Evolutionary conservation across 2,888 invertebrate genomes (phyloP).

Genomic region (Tromatobia lineatoria): DNA sequence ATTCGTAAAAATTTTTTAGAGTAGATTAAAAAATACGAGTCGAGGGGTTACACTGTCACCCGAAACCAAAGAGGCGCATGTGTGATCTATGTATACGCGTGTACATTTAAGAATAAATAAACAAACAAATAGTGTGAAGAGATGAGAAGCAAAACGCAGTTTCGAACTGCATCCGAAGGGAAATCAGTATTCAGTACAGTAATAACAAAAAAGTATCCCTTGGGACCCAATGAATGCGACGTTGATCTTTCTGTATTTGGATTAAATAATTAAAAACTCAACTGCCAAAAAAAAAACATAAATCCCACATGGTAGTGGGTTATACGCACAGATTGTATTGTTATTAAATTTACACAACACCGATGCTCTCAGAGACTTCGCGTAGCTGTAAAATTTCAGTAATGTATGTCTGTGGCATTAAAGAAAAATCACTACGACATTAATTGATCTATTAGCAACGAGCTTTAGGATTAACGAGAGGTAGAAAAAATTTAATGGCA

Average conservation of each 20-base stretch:
- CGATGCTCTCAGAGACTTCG: conserved; percentile 43
- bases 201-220: conserved; percentile 39
- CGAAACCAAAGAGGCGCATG: conserved; percentile 75
- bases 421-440: conserved; percentile 53
- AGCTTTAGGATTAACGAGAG: conserved; percentile 38
- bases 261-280: conserved; percentile 47
- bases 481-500: conserved; percentile 38
- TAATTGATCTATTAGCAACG: conserved; percentile 41
- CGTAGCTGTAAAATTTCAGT: conserved; percentile 60
- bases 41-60: conserved; percentile 45
- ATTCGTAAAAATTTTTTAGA: conserved; percentile 16
- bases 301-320: conserved; percentile 72
- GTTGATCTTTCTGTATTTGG: conserved; percentile 45
- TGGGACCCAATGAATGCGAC: conserved; percentile 29
- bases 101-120: conserved; percentile 51
- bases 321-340: conserved; percentile 78
- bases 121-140: conserved; percentile 21
- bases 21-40: conserved; percentile 29
- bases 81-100: conserved; percentile 43
- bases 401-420: conserved; percentile 60
- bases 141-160: neutral
- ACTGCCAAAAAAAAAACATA: conserved; percentile 68
- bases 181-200: conserved; percentile 54
- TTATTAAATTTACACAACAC: conserved; percentile 75
- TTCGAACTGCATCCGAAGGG: conserved; percentile 7